These are phyloP conservation scores for Phallusia fumigata DNA, from an alignment of 23 tunicate species.

Conservation along the genomic window DNA sequence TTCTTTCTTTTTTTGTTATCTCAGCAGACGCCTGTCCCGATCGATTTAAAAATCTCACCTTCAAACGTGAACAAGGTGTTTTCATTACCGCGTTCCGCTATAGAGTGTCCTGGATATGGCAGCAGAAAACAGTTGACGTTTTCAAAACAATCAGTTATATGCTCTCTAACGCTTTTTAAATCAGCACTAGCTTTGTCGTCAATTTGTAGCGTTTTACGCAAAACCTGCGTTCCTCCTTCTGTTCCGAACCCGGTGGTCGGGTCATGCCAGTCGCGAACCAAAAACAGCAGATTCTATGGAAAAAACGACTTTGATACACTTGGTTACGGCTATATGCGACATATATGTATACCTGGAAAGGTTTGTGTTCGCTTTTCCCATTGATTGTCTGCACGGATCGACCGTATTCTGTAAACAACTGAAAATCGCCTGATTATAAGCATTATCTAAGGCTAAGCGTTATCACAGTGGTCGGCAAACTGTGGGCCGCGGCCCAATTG, in stretches of 20 bases:
- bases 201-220: not conserved
- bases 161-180: not conserved
- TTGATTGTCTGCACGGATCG: not conserved
- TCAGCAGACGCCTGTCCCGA: no score
- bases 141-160: not conserved
- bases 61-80: not conserved
- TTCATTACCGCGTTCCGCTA: not conserved
- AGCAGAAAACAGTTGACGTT: not conserved
- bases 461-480: no score
- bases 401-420: conserved; percentile 9
- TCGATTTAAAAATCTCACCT: no score
- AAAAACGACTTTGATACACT: not conserved
- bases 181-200: not conserved
- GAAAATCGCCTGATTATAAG: not conserved
- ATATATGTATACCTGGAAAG: not conserved
- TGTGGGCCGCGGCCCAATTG: no score
- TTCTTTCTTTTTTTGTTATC: no score
- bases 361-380: not conserved
- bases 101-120: conserved; percentile 1
- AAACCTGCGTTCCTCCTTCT: not conserved
- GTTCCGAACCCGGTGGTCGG: not conserved
- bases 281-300: not conserved
- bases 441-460: no score
- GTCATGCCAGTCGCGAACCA: conserved; percentile 3
- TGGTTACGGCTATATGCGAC: not conserved